These are phyloP conservation scores for Dendroctonus valens DNA, from an alignment of 1,140 invertebrate species.

Conservation along the genomic window DNA sequence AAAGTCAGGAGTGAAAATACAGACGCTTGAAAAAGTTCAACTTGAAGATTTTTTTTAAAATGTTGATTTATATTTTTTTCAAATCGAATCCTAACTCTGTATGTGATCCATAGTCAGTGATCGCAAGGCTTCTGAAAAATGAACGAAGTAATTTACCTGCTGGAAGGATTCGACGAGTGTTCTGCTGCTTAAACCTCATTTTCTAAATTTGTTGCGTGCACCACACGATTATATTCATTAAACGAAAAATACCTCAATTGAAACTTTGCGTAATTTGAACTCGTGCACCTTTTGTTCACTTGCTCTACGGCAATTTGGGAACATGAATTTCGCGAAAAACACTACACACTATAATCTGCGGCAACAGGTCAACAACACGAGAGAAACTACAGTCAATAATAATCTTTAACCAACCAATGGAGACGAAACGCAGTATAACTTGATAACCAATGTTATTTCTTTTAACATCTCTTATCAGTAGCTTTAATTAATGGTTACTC, in stretches of 20 bases:
- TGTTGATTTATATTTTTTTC: too few species aligned
- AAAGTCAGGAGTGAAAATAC: too few species aligned
- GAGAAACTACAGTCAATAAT: slow-evolving; percentile 19
- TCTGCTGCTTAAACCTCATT: slow-evolving; percentile 40
- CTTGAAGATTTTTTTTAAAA: too few species aligned
- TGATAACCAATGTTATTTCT: slow-evolving; percentile 30
- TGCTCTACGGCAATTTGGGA: too few species aligned
- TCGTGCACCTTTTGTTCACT: too few species aligned
- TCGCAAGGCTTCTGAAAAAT: too few species aligned
- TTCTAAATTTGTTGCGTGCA: not conserved
- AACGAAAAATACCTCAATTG: too few species aligned
- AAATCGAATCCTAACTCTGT: too few species aligned
- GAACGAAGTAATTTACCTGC: slow-evolving; percentile 25
- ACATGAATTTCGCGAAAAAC: slow-evolving; percentile 5
- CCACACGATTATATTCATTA: too few species aligned
- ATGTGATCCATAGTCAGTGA: too few species aligned
- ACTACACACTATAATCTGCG: not conserved
- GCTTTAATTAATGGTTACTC: slow-evolving; percentile 30
- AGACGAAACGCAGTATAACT: slow-evolving; percentile 26
- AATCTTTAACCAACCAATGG: slow-evolving; percentile 15
- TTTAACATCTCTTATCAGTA: slow-evolving; percentile 30
- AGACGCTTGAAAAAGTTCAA: too few species aligned
- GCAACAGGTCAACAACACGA: slow-evolving; percentile 30
- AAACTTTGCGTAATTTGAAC: too few species aligned
- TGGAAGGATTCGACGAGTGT: slow-evolving; percentile 37